phyloP scores from a whole-genome alignment of 1,140 invertebrate genomes.

The Calephelis virginiensis region DNA sequence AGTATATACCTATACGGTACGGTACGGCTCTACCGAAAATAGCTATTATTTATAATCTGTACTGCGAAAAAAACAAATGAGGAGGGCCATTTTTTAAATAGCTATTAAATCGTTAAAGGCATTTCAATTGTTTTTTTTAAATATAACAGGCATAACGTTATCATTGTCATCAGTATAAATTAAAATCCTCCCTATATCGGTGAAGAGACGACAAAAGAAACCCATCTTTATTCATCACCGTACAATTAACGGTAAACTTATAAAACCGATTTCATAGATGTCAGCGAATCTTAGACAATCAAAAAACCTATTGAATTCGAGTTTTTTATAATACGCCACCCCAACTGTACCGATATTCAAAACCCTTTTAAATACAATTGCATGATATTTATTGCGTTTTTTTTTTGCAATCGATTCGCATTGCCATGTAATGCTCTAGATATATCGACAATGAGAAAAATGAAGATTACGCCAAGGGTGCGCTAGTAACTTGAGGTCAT shows the following conservation, averaged over 20 bases:
- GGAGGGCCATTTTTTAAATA: too few species aligned
- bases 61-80: too few species aligned
- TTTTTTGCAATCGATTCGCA: constrained; percentile 52
- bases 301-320: constrained; percentile 18
- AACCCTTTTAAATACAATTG: constrained; percentile 75
- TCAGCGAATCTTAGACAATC: constrained; percentile 16
- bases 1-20: too few species aligned
- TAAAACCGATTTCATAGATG: constrained; percentile 20
- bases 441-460: constrained; percentile 51
- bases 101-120: too few species aligned
- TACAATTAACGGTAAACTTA: constrained; percentile 20
- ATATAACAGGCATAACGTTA: background rate
- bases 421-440: constrained; percentile 59
- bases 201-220: constrained; percentile 4
- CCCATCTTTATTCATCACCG: constrained; percentile 15
- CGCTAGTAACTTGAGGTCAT: constrained; percentile 72
- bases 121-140: too few species aligned
- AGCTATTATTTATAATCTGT: too few species aligned
- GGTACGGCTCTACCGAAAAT: too few species aligned
- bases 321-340: constrained; percentile 33
- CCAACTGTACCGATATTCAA: constrained; percentile 68
- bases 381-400: constrained; percentile 76
- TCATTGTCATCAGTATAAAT: background rate
- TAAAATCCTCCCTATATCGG: background rate
- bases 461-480: constrained; percentile 46